phyloP scores from a whole-genome alignment of 1,140 invertebrate genomes.

The Whitmania pigra region DNA sequence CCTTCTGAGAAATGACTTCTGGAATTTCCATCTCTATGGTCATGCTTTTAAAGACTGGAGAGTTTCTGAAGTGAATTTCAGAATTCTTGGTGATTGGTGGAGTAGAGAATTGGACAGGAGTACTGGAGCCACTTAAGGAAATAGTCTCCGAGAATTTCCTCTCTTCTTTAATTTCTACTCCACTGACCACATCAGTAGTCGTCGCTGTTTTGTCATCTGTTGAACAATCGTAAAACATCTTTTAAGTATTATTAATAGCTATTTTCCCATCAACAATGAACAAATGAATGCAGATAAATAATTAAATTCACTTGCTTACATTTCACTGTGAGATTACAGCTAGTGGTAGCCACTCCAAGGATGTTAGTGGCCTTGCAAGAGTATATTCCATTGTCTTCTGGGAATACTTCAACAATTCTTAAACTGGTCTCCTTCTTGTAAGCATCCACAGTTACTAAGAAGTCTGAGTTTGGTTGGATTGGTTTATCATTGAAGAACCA shows the following conservation, averaged over 20 bases:
- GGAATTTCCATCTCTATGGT: conserved; percentile 1
- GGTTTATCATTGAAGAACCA: conserved; percentile 12
- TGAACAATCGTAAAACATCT: neutral
- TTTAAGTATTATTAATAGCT: neutral
- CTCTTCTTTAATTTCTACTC: neutral
- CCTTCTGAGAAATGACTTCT: neutral
- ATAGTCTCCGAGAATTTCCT: neutral
- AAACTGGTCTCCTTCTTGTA: conserved; percentile 38
- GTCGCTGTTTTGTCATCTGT: neutral
- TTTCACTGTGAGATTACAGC: neutral
- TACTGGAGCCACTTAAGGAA: neutral
- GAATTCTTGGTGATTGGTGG: neutral
- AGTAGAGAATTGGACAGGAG: neutral
- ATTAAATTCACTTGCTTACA: neutral
- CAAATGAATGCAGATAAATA: neutral
- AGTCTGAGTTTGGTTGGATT: neutral
- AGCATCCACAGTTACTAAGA: neutral
- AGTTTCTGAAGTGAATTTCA: conserved; percentile 14
- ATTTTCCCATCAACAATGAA: neutral
- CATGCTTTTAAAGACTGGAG: conserved; percentile 8
- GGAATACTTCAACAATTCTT: conserved; percentile 83
- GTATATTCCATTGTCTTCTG: conserved; percentile 71
- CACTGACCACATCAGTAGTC: neutral
- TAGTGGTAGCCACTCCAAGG: conserved; percentile 30
- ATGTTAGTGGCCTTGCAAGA: conserved; percentile 39